Conservation (phyloP, 2,797 vertebrate genomes). For the Prionace glauca region DNA sequence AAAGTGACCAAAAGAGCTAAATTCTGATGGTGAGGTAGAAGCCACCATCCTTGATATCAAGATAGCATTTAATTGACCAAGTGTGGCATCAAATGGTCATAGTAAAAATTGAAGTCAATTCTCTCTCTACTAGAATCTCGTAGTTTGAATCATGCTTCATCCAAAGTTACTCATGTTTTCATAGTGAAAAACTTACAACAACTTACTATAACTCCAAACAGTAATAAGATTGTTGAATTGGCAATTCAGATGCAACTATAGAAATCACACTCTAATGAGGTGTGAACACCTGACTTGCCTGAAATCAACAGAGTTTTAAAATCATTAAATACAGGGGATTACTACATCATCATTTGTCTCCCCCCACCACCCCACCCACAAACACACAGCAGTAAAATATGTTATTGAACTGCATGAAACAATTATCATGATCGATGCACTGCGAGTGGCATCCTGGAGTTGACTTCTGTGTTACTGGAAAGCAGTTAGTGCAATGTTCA, state of each 20-base stretch:
- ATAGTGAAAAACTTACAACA: no score
- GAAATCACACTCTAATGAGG: background rate
- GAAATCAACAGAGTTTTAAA: background rate
- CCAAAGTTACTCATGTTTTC: no score
- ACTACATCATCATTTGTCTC: background rate
- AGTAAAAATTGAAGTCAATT: no score
- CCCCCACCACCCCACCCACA: background rate
- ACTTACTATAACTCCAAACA: background rate
- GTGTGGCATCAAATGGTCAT: no score
- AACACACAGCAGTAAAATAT: no score
- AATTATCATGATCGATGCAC: background rate
- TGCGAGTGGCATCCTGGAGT: background rate
- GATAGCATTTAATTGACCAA: no score
- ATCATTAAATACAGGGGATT: background rate
- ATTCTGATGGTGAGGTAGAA: no score
- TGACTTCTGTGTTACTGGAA: background rate
- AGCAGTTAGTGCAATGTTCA: background rate
- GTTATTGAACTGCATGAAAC: background rate
- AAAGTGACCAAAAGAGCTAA: no score
- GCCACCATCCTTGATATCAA: no score
- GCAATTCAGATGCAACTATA: background rate
- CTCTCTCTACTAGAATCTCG: no score
- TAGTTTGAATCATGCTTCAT: no score
- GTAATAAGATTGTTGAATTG: background rate
- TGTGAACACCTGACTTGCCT: background rate